Percentiles rank a stretch among this genome's conserved stretches.
Evolutionary conservation across 2,113 vertebrate species (phyloP).

Genomic region (Tringa solitaria): DNA sequence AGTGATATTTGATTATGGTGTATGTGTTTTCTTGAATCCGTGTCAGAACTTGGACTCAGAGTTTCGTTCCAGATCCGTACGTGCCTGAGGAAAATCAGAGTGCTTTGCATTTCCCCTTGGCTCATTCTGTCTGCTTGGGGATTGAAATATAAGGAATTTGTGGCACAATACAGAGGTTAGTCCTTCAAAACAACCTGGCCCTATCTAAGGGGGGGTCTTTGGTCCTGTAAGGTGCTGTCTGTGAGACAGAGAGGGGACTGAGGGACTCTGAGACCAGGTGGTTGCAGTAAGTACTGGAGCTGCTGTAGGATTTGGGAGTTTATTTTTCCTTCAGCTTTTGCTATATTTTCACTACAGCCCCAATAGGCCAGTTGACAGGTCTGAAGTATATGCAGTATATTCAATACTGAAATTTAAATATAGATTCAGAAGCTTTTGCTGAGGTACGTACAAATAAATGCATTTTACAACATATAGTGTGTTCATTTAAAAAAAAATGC

Average conservation of each 20-base stretch:
- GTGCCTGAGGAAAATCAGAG: neutral
- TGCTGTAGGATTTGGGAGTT: neutral
- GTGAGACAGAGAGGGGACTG: neutral
- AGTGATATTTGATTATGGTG: neutral
- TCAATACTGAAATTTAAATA: neutral
- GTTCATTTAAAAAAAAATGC: neutral
- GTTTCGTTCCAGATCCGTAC: neutral
- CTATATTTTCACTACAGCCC: neutral
- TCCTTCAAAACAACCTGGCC: fast-evolving
- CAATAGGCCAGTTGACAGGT: neutral
- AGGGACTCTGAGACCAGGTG: fast-evolving
- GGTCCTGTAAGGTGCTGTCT: neutral
- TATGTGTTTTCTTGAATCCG: neutral
- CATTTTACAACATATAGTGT: neutral
- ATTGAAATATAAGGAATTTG: neutral
- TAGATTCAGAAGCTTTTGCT: neutral
- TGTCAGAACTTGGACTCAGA: neutral
- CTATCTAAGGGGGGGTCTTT: neutral
- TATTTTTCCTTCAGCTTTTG: neutral
- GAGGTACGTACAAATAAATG: too few species aligned
- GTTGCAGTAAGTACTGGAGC: neutral
- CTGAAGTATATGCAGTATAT: neutral
- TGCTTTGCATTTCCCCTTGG: neutral
- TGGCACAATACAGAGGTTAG: neutral
- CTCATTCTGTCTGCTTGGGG: neutral